phyloP scores from a whole-genome alignment of 2,797 vertebrate species.

The Euphonia xanthogaster region DNA sequence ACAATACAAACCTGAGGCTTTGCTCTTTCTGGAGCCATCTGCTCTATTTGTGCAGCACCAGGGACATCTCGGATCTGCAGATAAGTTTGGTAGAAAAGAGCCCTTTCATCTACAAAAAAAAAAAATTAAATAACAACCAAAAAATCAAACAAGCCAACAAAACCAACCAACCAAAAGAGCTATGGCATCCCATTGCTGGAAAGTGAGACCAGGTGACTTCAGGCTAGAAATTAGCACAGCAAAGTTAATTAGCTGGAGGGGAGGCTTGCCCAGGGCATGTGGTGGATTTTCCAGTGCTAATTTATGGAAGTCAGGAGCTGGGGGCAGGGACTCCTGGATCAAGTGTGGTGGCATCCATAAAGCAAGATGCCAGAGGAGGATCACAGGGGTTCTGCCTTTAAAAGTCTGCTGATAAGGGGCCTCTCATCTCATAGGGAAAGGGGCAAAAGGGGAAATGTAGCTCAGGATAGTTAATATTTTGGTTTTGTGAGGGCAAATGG shows the following conservation, averaged over 20 bases:
- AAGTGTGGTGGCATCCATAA: background rate
- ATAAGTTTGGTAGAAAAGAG: background rate
- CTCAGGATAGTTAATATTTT: background rate
- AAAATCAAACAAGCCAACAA: background rate
- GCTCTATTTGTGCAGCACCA: background rate
- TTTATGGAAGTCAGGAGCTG: background rate
- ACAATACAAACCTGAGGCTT: background rate
- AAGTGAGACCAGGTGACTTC: background rate
- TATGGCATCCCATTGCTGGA: fast-evolving
- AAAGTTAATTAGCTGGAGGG: background rate
- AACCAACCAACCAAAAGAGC: background rate
- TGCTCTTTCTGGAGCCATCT: background rate
- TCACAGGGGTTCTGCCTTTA: background rate
- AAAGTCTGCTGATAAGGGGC: background rate
- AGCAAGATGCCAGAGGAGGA: background rate
- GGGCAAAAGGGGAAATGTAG: background rate
- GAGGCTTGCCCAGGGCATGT: background rate
- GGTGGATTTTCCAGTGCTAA: background rate
- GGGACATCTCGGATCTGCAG: background rate
- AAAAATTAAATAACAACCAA: background rate
- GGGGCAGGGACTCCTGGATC: background rate
- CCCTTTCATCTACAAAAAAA: background rate
- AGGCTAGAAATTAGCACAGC: background rate
- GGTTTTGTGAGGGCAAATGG: background rate
- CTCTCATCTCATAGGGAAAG: background rate